Conservation (phyloP, 2,113 vertebrate species). For the Hystrix brachyura region DNA sequence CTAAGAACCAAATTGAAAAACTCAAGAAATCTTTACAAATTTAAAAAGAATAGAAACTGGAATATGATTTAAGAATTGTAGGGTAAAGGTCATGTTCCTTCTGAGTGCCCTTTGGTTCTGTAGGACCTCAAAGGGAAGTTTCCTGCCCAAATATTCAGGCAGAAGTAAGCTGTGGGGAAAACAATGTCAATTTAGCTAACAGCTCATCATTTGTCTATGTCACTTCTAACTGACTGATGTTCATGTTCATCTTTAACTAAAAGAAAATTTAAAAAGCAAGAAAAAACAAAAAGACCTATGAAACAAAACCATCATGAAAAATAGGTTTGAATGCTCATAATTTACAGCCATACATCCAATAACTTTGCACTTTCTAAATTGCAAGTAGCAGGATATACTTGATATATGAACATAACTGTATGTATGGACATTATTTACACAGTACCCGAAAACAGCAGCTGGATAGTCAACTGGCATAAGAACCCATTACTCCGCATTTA, state of each 20-base stretch:
- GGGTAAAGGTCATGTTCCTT: fast-evolving
- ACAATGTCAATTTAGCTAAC: background rate
- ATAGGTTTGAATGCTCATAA: background rate
- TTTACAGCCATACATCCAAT: background rate
- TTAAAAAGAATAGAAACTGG: background rate
- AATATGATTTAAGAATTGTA: fast-evolving
- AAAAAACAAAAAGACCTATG: background rate
- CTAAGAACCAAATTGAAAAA: background rate
- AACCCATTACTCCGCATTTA: background rate
- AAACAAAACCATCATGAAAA: background rate
- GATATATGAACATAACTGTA: background rate
- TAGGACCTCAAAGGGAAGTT: fast-evolving
- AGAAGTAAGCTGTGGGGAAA: background rate
- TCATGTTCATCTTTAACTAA: background rate
- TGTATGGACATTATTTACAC: background rate
- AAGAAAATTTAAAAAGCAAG: background rate
- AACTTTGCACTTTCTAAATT: background rate
- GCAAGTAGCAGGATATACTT: background rate
- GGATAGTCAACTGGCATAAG: background rate
- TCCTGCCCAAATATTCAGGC: background rate
- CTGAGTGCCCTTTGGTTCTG: background rate
- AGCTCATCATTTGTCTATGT: fast-evolving
- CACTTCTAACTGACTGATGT: background rate
- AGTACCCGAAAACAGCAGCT: background rate
- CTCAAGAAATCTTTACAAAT: background rate